Evolutionary conservation across 2,888 invertebrate genomes (phyloP).

Genomic region (Punctoribates punctum): DNA sequence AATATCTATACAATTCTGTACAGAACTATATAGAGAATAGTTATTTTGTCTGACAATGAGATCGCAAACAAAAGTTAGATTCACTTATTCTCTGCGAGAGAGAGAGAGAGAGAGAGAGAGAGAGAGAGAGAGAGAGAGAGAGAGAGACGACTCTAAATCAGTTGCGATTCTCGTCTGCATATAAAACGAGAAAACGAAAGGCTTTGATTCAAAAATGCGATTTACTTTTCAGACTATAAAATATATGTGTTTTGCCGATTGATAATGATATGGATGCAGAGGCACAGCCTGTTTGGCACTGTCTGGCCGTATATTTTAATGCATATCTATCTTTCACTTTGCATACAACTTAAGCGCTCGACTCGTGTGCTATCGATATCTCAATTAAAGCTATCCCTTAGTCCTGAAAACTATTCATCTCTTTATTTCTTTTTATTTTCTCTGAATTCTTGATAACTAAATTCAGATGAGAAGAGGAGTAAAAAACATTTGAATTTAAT

Average conservation of each 20-base stretch:
- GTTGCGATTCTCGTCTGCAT: background rate
- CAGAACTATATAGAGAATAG: background rate
- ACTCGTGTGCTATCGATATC: constrained; percentile 20
- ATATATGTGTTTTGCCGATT: constrained; percentile 26
- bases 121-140: constrained; percentile 24
- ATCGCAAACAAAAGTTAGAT: constrained; percentile 20
- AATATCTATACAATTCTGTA: background rate
- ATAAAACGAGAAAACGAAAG: background rate
- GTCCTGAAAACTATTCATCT: background rate
- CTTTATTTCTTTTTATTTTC: background rate
- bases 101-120: constrained; percentile 19
- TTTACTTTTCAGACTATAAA: constrained; percentile 10
- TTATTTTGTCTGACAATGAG: background rate
- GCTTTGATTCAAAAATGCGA: constrained; percentile 31
- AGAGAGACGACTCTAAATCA: background rate
- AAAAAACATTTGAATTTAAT: no score
- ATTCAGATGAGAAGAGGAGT: no score
- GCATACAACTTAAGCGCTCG: background rate
- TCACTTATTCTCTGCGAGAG: background rate
- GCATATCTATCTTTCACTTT: background rate
- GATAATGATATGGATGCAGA: background rate
- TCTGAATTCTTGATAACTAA: no score
- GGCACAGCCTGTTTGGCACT: background rate
- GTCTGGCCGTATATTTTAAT: background rate
- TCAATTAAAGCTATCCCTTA: constrained; percentile 19